Evolutionary conservation across 2,888 invertebrate species (phyloP).

Genomic region (Epinotia nisella): DNA sequence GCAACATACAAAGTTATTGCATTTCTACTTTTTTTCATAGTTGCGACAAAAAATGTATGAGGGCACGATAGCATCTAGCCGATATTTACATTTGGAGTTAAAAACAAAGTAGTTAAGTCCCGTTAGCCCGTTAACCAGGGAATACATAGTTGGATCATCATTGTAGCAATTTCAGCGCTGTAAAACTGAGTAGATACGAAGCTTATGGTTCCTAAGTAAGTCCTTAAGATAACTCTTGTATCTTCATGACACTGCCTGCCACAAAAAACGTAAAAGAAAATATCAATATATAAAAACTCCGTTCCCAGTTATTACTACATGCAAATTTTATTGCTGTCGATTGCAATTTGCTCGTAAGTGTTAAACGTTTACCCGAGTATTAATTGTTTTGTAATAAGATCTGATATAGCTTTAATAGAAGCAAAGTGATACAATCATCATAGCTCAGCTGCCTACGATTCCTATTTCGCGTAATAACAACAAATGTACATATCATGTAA

Average conservation of each 20-base stretch:
- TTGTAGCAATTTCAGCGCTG: background rate
- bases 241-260: slow-evolving; percentile 2
- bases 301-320: slow-evolving; percentile 15
- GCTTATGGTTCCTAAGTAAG: background rate
- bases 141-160: background rate
- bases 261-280: background rate
- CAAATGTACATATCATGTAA: slow-evolving; percentile 30
- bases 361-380: slow-evolving; percentile 3
- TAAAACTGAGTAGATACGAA: background rate
- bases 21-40: background rate
- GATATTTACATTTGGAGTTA: background rate
- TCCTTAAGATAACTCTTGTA: slow-evolving; percentile 2
- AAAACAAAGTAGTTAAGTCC: background rate
- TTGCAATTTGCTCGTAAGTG: slow-evolving; percentile 32
- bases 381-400: slow-evolving; percentile 31
- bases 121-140: background rate
- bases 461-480: slow-evolving; percentile 12
- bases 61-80: background rate
- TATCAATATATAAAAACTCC: background rate
- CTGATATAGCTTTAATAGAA: slow-evolving; percentile 20
- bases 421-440: slow-evolving; percentile 38
- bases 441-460: slow-evolving; percentile 33
- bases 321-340: slow-evolving; percentile 18
- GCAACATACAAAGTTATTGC: background rate
- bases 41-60: background rate